Conservation (phyloP, 2,113 vertebrate genomes). For the Xerus inauris region DNA sequence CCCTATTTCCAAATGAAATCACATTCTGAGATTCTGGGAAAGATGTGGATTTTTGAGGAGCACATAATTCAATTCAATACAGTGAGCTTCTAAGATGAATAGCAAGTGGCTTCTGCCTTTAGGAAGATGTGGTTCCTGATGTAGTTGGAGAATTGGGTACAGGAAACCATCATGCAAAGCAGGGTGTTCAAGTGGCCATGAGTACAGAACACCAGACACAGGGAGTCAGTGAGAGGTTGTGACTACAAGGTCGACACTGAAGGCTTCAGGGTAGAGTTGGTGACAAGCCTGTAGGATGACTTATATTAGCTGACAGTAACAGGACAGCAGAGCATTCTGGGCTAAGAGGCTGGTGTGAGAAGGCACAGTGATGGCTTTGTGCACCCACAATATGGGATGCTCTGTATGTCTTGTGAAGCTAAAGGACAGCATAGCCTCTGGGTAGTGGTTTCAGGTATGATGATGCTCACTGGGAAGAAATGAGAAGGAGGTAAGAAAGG, state of each 20-base stretch:
- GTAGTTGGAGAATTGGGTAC: not conserved
- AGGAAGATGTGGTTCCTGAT: not conserved
- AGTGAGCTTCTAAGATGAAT: not conserved
- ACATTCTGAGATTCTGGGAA: not conserved
- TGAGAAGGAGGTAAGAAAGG: not conserved
- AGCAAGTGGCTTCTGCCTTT: not conserved
- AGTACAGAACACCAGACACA: not conserved
- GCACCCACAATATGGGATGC: not conserved
- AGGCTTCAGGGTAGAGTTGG: not conserved
- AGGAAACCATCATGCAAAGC: not conserved
- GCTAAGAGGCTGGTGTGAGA: not conserved
- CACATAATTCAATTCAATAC: not conserved
- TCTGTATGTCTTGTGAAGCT: accelerated
- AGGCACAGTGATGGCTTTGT: not conserved
- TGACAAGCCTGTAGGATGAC: not conserved
- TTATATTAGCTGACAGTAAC: not conserved
- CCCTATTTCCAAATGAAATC: not conserved
- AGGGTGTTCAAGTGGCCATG: not conserved
- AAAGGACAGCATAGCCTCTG: not conserved
- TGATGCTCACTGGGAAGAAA: not conserved
- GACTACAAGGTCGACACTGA: not conserved
- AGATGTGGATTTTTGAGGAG: not conserved
- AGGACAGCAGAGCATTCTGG: not conserved
- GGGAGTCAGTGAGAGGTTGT: not conserved
- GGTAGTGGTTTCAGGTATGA: not conserved